A percentile compares a stretch with the other conserved stretches of the same genome.
phyloP scores from a whole-genome alignment of 2,888 invertebrate species.

The Tridacna gigas region DNA sequence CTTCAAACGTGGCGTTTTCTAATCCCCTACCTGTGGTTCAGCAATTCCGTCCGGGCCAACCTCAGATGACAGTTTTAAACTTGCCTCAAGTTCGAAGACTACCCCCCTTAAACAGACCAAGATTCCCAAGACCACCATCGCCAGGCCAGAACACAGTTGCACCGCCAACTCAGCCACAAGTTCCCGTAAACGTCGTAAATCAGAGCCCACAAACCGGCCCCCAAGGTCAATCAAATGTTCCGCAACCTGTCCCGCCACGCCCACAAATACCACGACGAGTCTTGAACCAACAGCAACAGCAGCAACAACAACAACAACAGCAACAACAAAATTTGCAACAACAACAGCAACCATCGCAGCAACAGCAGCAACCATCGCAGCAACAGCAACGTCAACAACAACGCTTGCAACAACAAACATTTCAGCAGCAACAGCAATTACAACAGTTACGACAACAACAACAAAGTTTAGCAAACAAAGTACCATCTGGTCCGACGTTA shows the following conservation, averaged over 20 bases:
- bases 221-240: background rate
- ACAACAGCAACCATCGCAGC: background rate
- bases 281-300: background rate
- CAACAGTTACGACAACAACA: background rate
- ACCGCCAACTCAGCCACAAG: background rate
- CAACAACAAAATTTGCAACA: background rate
- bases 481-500: background rate
- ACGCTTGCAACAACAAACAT: background rate
- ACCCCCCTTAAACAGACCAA: background rate
- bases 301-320: background rate
- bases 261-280: background rate
- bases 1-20: conserved; percentile 6
- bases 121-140: background rate
- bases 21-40: background rate
- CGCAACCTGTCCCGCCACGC: background rate
- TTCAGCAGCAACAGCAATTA: background rate
- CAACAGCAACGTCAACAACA: background rate
- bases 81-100: background rate
- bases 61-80: conserved; percentile 9
- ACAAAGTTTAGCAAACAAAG: background rate
- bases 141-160: background rate
- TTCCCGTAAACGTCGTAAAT: background rate
- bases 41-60: background rate
- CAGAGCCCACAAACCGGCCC: background rate
- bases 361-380: background rate